A percentile compares a stretch with the other conserved stretches of the same genome.
phyloP scores from a whole-genome alignment of 2,797 vertebrate species.

The Sphenodon punctatus region DNA sequence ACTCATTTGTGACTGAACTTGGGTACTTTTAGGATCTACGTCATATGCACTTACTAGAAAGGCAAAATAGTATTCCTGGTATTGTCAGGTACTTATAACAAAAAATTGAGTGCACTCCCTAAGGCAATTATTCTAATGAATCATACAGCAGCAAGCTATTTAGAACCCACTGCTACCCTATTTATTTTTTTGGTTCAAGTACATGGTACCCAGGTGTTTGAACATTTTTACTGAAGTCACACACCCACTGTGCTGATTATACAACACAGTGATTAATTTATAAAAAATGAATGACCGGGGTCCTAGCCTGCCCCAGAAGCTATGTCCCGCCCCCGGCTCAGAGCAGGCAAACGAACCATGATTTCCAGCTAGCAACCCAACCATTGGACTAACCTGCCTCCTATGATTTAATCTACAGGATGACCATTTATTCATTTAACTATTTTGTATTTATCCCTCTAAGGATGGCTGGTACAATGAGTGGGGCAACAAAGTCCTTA shows the following conservation, averaged over 20 bases:
- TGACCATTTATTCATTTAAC: no score
- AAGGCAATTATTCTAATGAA: background rate
- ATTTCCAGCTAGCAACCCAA: no score
- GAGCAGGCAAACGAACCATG: no score
- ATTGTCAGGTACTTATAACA: background rate
- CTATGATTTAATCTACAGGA: no score
- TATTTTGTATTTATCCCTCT: no score
- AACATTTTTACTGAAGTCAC: background rate
- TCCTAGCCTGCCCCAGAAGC: background rate
- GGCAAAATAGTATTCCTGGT: background rate
- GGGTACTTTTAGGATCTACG: no score
- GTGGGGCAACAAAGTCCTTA: no score
- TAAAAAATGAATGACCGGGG: no score
- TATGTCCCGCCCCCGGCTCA: no score
- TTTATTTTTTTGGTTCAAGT: background rate
- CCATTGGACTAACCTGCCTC: no score
- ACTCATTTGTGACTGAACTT: no score
- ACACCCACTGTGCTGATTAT: background rate
- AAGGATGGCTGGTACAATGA: no score
- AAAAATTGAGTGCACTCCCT: accelerated
- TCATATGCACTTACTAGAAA: background rate
- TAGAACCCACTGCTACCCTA: background rate
- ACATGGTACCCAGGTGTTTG: background rate
- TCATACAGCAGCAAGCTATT: background rate
- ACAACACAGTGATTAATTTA: background rate